Evolutionary conservation across 1,140 invertebrate genomes (phyloP), one percentile per base, ranked within the genome.

Genomic region (Saccostrea echinata): DNA sequence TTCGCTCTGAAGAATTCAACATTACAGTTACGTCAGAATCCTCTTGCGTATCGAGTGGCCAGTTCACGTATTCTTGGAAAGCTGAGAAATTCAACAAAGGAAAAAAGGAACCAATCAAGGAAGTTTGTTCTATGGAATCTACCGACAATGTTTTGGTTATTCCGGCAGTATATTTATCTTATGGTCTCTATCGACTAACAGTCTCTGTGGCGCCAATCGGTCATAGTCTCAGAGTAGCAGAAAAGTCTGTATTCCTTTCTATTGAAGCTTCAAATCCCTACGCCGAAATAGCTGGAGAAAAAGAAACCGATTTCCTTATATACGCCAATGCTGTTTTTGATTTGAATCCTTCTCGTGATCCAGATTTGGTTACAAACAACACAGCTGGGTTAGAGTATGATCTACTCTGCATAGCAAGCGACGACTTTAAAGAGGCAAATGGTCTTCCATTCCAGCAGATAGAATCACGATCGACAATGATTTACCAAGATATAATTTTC

Each of bases 291-390:
- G 87, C 86, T 24, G 92, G 91, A 4, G 92, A 91, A 24, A 84
- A 91, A 11, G 90, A 92, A 24, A 89, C 88, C 8, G 90, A 86
- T 85, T 91, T 93, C 87, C 87, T 93, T 33, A 88, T 90, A 18
- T 93, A 92, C 71, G 93, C 91, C 4, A 92, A 89, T 12, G 90
- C 93, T 8, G 92, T 91, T n/a, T 88, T 94, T 53, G 91, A 94
- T 84, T 90, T 94, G 57, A 87, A 86, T 12, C 87, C 84, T 27
- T 93, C 93, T 1, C 85, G 90, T 55, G 94, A 95, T 87, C 94
- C 94, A 1, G 94, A 95, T 87, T 90, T 94, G 12, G 35, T 87
- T 6, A 88, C 86, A 16, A 89, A 93, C 64, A 64, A 52, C n/a
- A 88, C 90, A 55, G 85, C 91, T 35, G 92, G 90, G 27, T 51